Conservation (phyloP, 2,113 vertebrate species). For the Toxostoma redivivum region DNA sequence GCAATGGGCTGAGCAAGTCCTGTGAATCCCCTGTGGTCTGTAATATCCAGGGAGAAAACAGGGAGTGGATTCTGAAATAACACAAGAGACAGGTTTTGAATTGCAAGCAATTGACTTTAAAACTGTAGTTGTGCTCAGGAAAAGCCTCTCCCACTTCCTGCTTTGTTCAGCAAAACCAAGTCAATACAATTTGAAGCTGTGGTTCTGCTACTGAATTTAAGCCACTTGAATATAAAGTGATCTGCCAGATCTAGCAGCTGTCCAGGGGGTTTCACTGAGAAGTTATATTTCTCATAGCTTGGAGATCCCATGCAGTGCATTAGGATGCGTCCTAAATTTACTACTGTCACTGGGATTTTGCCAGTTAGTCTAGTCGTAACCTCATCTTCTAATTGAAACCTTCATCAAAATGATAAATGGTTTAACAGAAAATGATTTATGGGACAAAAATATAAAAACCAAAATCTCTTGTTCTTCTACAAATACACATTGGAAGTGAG, state of each 20-base stretch:
- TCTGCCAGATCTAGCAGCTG: background rate
- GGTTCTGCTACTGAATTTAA: background rate
- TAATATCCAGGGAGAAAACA: background rate
- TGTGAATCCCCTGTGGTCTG: background rate
- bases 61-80: background rate
- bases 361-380: background rate
- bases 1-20: background rate
- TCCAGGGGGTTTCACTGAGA: background rate
- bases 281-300: background rate
- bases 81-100: background rate
- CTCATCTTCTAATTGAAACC: background rate
- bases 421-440: background rate
- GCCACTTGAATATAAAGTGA: background rate
- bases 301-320: background rate
- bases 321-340: background rate
- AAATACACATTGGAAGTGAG: background rate
- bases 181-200: background rate
- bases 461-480: background rate
- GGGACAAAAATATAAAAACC: background rate
- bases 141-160: background rate
- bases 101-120: background rate
- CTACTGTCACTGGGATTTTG: background rate
- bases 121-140: background rate
- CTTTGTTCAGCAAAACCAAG: background rate
- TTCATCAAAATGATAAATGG: conserved; percentile 9